A percentile compares a stretch with the other conserved stretches of the same genome.
Conservation (phyloP, 2,797 vertebrate genomes). For the Enoplosus armatus region DNA sequence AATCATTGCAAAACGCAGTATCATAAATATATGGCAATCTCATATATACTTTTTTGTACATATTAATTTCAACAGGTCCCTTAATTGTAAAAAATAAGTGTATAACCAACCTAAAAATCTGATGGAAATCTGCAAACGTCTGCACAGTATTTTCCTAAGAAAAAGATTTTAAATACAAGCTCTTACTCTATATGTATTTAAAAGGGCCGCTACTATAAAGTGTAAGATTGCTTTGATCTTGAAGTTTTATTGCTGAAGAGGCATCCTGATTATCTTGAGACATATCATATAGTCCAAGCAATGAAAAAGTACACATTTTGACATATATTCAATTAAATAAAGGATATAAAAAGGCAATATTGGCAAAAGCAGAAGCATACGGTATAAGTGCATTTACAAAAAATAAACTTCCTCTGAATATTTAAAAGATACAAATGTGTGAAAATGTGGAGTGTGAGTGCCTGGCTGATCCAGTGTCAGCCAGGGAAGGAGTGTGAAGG, state of each 20-base stretch:
- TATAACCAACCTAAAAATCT: slow-evolving; percentile 69
- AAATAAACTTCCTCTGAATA: slow-evolving; percentile 69
- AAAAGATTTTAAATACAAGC: slow-evolving; percentile 60
- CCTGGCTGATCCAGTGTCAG: slow-evolving; percentile 23
- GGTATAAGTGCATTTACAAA: slow-evolving; percentile 75
- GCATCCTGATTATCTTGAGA: slow-evolving; percentile 48
- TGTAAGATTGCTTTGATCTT: slow-evolving; percentile 65
- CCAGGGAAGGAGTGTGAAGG: slow-evolving; percentile 51
- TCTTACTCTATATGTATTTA: slow-evolving; percentile 37
- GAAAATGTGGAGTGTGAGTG: slow-evolving; percentile 61
- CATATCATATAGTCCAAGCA: slow-evolving; percentile 40
- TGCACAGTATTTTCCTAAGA: slow-evolving; percentile 51
- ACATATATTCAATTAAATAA: slow-evolving; percentile 81
- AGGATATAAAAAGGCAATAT: slow-evolving; percentile 73
- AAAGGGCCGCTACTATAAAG: slow-evolving; percentile 50
- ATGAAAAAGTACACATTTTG: slow-evolving; percentile 61
- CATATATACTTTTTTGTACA: slow-evolving; percentile 81
- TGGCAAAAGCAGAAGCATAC: slow-evolving; percentile 69
- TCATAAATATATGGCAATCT: slow-evolving; percentile 81
- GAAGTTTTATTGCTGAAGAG: slow-evolving; percentile 46
- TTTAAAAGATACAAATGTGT: slow-evolving; percentile 65
- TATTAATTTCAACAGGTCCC: slow-evolving; percentile 75
- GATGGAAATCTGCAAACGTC: slow-evolving; percentile 54
- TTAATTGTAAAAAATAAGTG: slow-evolving; percentile 71
- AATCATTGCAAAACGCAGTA: slow-evolving; percentile 73